phyloP scores from a whole-genome alignment of 2,113 vertebrate genomes.

The Litocranius walleri region DNA sequence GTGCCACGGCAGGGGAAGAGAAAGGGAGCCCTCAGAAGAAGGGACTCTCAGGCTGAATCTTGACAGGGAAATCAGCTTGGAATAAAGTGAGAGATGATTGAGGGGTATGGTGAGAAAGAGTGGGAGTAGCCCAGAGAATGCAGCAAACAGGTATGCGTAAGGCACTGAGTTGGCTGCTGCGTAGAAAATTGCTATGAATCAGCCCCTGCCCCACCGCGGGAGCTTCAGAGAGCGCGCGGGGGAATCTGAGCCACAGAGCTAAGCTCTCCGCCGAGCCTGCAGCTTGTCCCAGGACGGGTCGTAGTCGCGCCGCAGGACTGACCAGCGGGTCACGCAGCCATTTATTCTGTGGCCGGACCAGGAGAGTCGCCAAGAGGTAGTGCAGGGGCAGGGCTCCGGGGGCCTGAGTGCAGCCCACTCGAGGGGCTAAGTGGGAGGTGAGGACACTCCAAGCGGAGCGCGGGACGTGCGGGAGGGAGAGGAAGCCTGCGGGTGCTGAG shows the following conservation, averaged over 20 bases:
- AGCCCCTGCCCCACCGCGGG: constrained; percentile 34
- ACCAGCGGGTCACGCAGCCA: background rate
- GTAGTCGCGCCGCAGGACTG: background rate
- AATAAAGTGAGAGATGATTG: constrained; percentile 2
- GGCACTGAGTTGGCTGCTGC: constrained; percentile 44
- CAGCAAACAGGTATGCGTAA: constrained; percentile 61
- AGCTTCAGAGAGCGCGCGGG: constrained; percentile 17
- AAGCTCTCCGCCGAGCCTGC: background rate
- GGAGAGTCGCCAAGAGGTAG: constrained; percentile 53
- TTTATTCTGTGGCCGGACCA: constrained; percentile 20
- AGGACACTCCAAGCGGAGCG: background rate
- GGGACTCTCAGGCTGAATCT: background rate
- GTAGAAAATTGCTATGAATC: constrained; percentile 66
- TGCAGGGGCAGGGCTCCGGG: background rate
- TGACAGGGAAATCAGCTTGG: constrained; percentile 27
- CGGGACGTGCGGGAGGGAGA: background rate
- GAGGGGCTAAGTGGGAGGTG: background rate
- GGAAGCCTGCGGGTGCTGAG: background rate
- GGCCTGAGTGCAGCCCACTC: background rate
- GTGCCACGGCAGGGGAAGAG: background rate
- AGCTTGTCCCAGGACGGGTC: constrained; percentile 23
- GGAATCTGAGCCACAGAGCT: constrained; percentile 14
- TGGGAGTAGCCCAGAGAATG: constrained; percentile 56
- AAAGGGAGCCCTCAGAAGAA: background rate
- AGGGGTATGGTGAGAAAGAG: constrained; percentile 25